Evolutionary conservation across 1,140 invertebrate species (phyloP).

Genomic region (Brachionus manjavacas): DNA sequence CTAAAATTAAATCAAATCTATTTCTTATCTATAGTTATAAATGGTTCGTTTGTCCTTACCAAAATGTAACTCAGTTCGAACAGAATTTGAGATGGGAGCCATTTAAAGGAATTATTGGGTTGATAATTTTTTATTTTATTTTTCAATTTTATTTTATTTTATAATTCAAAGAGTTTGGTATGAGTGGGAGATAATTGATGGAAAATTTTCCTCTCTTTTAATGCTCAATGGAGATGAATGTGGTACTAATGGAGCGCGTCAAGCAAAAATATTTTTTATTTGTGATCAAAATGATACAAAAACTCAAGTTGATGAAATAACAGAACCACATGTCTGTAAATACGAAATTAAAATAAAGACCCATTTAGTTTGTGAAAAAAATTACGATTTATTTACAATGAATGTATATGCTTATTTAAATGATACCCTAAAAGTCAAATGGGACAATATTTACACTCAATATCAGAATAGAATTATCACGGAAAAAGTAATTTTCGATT

Average conservation of each 20-base stretch:
- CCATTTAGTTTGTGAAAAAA: neutral
- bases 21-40: neutral
- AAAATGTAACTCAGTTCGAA: constrained; percentile 33
- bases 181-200: constrained; percentile 30
- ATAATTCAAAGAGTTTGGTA: neutral
- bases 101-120: constrained; percentile 39
- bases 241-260: neutral
- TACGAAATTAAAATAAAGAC: constrained; percentile 24
- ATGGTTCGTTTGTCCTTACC: constrained; percentile 38
- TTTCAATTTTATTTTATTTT: too few relatives aligned
- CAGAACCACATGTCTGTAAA: neutral
- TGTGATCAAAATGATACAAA: neutral
- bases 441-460: neutral
- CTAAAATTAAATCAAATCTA: neutral
- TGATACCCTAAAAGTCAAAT: neutral
- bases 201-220: neutral
- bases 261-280: constrained; percentile 10
- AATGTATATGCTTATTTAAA: constrained; percentile 33
- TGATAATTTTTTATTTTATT: neutral
- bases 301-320: neutral
- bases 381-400: neutral
- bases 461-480: neutral
- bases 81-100: constrained; percentile 32
- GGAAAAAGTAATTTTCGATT: neutral
- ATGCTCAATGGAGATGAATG: constrained; percentile 33